Conservation (phyloP, 2,888 invertebrate genomes). For the Notodonta ziczac region DNA sequence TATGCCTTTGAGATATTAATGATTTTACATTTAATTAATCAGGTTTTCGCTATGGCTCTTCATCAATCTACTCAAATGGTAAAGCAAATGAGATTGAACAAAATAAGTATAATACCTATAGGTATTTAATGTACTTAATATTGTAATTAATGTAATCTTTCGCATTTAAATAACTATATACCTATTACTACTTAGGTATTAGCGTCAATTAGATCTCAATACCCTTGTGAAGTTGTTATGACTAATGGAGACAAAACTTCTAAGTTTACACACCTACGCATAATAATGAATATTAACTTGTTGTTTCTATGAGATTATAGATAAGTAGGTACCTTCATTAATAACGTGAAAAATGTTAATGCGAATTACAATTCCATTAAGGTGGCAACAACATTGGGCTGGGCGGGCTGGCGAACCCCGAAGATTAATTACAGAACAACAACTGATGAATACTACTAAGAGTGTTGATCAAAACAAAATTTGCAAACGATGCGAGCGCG, state of each 20-base stretch:
- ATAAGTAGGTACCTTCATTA: neutral
- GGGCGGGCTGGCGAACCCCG: constrained; percentile 22
- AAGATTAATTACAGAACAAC: constrained; percentile 47
- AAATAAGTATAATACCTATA: neutral
- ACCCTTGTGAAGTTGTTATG: too few relatives aligned
- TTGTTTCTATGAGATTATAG: neutral
- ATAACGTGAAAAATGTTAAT: constrained; percentile 16
- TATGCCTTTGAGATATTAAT: constrained; percentile 11
- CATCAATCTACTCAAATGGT: neutral
- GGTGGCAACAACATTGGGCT: constrained; percentile 15
- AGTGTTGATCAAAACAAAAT: constrained; percentile 46
- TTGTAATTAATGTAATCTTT: too few relatives aligned
- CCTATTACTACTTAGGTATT: too few relatives aligned
- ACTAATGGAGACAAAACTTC: too few relatives aligned
- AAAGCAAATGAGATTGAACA: neutral
- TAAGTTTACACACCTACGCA: too few relatives aligned
- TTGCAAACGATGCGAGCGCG: constrained; percentile 32
- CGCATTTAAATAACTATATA: too few relatives aligned
- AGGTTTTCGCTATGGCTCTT: constrained; percentile 8
- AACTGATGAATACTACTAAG: constrained; percentile 31
- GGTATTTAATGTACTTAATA: too few relatives aligned
- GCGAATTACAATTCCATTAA: constrained; percentile 26
- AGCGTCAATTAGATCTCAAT: too few relatives aligned
- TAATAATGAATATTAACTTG: too few relatives aligned
- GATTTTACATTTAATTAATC: constrained; percentile 16